Evolutionary conservation across 2,797 vertebrate genomes (phyloP), one percentile per base, ranked within the genome.

Genomic region (Zalophus californianus): DNA sequence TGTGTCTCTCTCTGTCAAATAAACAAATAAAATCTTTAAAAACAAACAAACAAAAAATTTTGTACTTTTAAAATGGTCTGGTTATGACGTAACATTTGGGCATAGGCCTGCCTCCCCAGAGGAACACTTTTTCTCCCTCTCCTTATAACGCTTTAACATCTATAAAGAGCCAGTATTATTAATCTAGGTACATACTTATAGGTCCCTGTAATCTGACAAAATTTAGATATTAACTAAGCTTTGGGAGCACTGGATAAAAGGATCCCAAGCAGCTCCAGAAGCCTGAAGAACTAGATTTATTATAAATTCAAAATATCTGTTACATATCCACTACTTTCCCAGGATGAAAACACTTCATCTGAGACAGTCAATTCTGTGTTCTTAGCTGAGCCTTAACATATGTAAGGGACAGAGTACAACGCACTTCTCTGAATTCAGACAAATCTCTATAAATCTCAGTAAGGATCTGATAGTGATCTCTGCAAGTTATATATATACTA

Each of bases 171-270:
- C 70, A 93, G 25, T 86, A 84, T 72, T 72, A 93, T 86, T 90
- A 79, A 96, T 66, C 66, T 23, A 75, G 77, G 56, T 82, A 79
- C 12, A 90, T 44, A 96, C 6, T 66, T 89, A 90, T 4, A 92
- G 35, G 87, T 80, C 90, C 44, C 93, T 92, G 80, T 91, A 92
- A 96, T 72, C 80, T 93, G 92, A 97, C 72, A 92, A 92, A 92
- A 90, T 18, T 75, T 82, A 86, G 52, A 87, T 90, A 94, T 84
- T 93, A 96, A 96, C 66, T 75, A 90, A 70, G 18, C 66, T 44
- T 94, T 93, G 23, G 18, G 48, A 94, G 38, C 32, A 35, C 27
- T 64, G 60, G 20, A 89, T 92, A 92, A 92, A 87, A 89, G 82
- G 75, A 95, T 64, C 29, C 29, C 48, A 94, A 92, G 66, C 18